Base-by-base conservation (phyloP, 2,888 invertebrate genomes). In the Octodonta nipae region DNA sequence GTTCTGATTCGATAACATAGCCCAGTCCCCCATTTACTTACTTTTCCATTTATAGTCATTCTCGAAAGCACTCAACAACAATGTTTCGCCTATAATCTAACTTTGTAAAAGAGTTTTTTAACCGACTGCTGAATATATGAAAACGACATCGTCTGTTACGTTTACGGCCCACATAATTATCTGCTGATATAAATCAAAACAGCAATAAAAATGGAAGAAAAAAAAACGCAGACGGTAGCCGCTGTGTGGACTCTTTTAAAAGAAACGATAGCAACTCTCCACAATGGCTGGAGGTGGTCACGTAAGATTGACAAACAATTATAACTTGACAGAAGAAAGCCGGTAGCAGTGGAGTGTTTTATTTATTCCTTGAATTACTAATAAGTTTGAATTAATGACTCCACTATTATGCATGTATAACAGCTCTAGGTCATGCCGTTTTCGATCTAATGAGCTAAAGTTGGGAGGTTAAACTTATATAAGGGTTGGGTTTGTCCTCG, bases 231-330 rank as follows among this genome's bases (percentile, higher is more conserved):
- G 42, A 42, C 45, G 38, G 41, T 43, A 43, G 40, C 42, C 33
- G 40, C 14, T 36, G 35, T 28, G 22, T n/a, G n/a, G n/a, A n/a
- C n/a, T n/a, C n/a, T n/a, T n/a, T n/a, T n/a, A n/a, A n/a, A n/a
- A n/a, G n/a, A n/a, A n/a, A n/a, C n/a, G n/a, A n/a, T n/a, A n/a
- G n/a, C n/a, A n/a, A n/a, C n/a, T n/a, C n/a, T n/a, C 22, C 22
- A 22, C n/a, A 11, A 22, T 28, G 36, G 42, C 41, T 32, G 28
- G 16, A 15, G 43, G 47, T 36, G 20, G 41, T 44, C 44, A 38
- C 39, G 44, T 37, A 36, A 47, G 49, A 51, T 51, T 51, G 51
- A 51, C 51, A 51, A 51, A 51, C 49, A 51, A 50, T 51, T 51
- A 50, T 46, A 42, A 44, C 44, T 36, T 45, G 51, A 51, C 49